Evolutionary conservation across 2,888 invertebrate genomes (phyloP).

Genomic region (Cryptocephalus moraei): DNA sequence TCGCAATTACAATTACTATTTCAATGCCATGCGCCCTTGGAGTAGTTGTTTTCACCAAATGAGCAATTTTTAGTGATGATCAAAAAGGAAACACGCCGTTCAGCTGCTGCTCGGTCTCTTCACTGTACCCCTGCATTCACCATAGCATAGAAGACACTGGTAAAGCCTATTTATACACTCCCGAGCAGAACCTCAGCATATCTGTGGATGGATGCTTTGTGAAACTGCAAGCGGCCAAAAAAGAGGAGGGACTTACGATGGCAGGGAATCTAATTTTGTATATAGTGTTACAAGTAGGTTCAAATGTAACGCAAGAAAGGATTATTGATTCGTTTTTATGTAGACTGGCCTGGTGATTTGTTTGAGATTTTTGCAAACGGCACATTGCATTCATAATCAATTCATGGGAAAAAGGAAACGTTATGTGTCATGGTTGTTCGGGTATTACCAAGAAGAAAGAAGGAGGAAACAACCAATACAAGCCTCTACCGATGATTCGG

Average conservation of each 20-base stretch:
- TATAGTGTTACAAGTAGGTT: conserved; percentile 23
- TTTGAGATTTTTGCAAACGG: conserved; percentile 33
- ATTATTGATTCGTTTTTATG: too few species aligned
- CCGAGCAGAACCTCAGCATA: conserved; percentile 34
- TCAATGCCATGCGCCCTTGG: too few species aligned
- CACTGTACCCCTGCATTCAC: conserved; percentile 48
- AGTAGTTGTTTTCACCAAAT: too few species aligned
- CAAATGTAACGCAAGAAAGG: too few species aligned
- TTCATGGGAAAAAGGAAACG: conserved; percentile 23
- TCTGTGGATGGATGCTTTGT: conserved; percentile 32
- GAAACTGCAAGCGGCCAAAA: conserved; percentile 25
- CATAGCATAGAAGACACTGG: conserved; percentile 45
- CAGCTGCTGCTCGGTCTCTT: conserved; percentile 50
- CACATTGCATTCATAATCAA: conserved; percentile 23
- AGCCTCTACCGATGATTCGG: too few species aligned
- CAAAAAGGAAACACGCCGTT: conserved; percentile 47
- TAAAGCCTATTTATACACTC: conserved; percentile 45
- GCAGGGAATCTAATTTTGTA: conserved; percentile 26
- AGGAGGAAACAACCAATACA: neutral
- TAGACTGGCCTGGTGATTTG: conserved; percentile 9
- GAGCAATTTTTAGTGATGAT: conserved; percentile 2
- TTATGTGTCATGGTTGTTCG: conserved; percentile 33
- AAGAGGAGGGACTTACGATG: conserved; percentile 28
- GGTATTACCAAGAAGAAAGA: conserved; percentile 23
- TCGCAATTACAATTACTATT: too few species aligned